These are phyloP conservation scores for Antechinus flavipes DNA, from an alignment of 2,113 vertebrate species.

Conservation along the genomic window DNA sequence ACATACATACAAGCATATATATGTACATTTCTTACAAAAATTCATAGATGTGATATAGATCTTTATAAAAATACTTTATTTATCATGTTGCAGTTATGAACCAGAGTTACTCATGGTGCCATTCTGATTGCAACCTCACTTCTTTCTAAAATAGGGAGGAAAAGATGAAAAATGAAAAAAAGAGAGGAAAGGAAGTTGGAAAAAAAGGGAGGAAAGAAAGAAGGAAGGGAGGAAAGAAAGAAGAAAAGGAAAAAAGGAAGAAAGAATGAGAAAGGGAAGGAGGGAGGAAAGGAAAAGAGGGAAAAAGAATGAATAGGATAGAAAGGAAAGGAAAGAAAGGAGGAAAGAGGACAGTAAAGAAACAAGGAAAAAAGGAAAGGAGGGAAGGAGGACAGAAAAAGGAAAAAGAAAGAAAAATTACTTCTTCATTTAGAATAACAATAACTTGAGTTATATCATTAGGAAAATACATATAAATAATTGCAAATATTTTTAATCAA, in stretches of 20 bases:
- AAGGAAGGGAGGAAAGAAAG: neutral
- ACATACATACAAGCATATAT: neutral
- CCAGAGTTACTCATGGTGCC: neutral
- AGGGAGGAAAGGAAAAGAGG: too few species aligned
- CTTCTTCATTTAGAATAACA: neutral
- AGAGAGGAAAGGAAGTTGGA: neutral
- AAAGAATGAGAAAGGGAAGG: neutral
- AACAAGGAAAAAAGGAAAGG: neutral
- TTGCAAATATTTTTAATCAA: constrained; percentile 33
- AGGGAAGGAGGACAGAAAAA: too few species aligned
- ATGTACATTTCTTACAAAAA: constrained; percentile 8
- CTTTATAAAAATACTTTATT: neutral
- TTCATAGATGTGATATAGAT: neutral
- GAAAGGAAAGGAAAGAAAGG: neutral
- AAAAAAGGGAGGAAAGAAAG: neutral
- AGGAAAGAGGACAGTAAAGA: neutral
- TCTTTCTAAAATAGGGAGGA: neutral
- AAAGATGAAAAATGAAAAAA: constrained; percentile 21
- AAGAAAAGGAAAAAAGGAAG: too few species aligned
- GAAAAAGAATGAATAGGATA: too few species aligned
- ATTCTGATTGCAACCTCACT: constrained; percentile 20
- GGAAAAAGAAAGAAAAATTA: neutral
- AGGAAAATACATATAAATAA: neutral
- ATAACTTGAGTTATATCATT: neutral
- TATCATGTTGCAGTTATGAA: constrained; percentile 31